Evolutionary conservation across 2,113 vertebrate genomes (phyloP).

Genomic region (Ceratotherium simum): DNA sequence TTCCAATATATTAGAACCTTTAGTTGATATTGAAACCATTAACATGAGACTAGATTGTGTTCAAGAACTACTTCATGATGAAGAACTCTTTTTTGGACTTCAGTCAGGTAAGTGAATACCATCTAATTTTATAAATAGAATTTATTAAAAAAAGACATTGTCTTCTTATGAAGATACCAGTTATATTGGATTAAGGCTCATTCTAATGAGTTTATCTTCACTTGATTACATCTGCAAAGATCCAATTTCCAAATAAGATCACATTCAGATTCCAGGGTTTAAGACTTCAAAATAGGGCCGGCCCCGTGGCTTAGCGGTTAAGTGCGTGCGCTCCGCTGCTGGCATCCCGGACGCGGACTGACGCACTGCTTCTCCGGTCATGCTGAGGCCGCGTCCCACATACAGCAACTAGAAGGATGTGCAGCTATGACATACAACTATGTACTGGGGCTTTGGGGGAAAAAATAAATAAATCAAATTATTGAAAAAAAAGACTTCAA

Average conservation of each 20-base stretch:
- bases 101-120: conserved; percentile 90
- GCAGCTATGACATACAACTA: too few relatives aligned
- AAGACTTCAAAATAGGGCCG: not conserved
- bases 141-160: not conserved
- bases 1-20: conserved; percentile 96
- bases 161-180: not conserved
- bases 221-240: not conserved
- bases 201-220: not conserved
- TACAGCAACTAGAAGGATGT: too few relatives aligned
- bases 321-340: too few relatives aligned
- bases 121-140: conserved; percentile 49
- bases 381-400: too few relatives aligned
- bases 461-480: too few relatives aligned
- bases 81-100: conserved; percentile 95
- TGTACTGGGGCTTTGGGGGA: too few relatives aligned
- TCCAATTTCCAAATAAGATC: not conserved
- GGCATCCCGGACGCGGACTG: too few relatives aligned
- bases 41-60: conserved; percentile 94
- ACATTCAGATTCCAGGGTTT: not conserved
- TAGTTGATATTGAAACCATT: conserved; percentile 93
- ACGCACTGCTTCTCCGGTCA: too few relatives aligned
- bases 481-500: not conserved
- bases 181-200: not conserved
- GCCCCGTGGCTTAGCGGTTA: too few relatives aligned
- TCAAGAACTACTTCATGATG: conserved; percentile 95